Evolutionary conservation across 2,888 invertebrate genomes (phyloP), one percentile per base, ranked within the genome.

Genomic region (Lithophane ornitopus): DNA sequence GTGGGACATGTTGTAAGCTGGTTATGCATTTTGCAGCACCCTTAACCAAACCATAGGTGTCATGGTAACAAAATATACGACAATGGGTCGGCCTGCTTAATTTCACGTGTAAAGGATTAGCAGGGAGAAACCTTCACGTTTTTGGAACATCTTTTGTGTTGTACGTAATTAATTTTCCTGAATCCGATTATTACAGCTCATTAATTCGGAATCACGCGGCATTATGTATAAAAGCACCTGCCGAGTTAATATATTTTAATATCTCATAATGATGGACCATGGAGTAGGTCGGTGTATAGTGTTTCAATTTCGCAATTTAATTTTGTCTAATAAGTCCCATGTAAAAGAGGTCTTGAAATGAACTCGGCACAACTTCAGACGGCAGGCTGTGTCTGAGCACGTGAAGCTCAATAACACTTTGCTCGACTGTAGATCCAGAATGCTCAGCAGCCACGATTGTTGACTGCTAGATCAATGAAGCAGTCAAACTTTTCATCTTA

Each of bases 141-240:
- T 61, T 71, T 2, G 39, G 41, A 14, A 16, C 19, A 41, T 6
- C 12, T 9, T 54, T n/a, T 49, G 19, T 44, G 14, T 26, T 12
- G 16, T n/a, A n/a, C n/a, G n/a, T 34, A 22, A 58, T 54, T 16
- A 39, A n/a, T 73, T 73, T 56, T 56, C 12, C 3, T 26, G n/a
- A 26, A 49, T 76, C 28, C 54, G 39, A 63, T 70, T 70, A 49
- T 76, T 34, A 76, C 3, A 14, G 41, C 71, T 71, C 56, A 77
- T 77, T 77, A 77, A 77, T 77, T 77, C 77, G 14, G 22, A 34
- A 71, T 49, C 77, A 77, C 77, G 77, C 11, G 16, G 34, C 39
- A 49, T 58, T 19, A 70, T 63, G 49, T 41, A 28, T 28, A 76
- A 52, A 46, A 14, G 8, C 11, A 28, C 12, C 39, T 61, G 46